Base-by-base conservation (phyloP, 2,888 invertebrate genomes). In the Taenaris catops region DNA sequence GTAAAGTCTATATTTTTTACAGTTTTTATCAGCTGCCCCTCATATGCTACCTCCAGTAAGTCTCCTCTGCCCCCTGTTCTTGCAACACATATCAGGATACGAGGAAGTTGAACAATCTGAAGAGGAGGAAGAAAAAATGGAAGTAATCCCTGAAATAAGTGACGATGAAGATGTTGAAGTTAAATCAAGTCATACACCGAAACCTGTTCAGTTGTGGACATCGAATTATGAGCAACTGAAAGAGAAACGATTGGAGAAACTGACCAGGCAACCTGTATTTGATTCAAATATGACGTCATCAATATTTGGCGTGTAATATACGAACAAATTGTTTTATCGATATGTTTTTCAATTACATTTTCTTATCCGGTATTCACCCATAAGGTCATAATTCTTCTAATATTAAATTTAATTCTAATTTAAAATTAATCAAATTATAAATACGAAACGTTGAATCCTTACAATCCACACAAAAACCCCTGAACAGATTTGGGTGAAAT, bases 31-130 rank as follows among this genome's bases (percentile, higher is more conserved):
- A 2, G 73, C 74, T 0, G 69, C 87, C 0, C 72, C 87, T 0
- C 81, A 87, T 49, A 86, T 87, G 76, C 56, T 84, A 4, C 86
- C 87, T 1, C 74, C 81, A 3, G 64, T 87, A 6, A 75, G 69
- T 38, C 57, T 80, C 0, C 57, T 87, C 3, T 78, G 74, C 54
- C 72, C 83, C 0, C 53, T 79, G 4, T 81, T 87, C 56, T 51
- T 87, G 2, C 72, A 79, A 53, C 69, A 76, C 10, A 58, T 87
- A 18, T 69, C 78, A 1, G 84, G 84, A 1, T 62, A 67, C 23
- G 56, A 70, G 26, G 51, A 60, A 33, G 20, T 39, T 0, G 60
- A 63, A 37, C 58, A 65, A 25, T 23, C 33, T 1, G 47, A 57
- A 1, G 64, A 63, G 12, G 48, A 53, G 2, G 45, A 54, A 4